phyloP scores from a whole-genome alignment of 2,113 vertebrate species.

The Catharus minimus region DNA sequence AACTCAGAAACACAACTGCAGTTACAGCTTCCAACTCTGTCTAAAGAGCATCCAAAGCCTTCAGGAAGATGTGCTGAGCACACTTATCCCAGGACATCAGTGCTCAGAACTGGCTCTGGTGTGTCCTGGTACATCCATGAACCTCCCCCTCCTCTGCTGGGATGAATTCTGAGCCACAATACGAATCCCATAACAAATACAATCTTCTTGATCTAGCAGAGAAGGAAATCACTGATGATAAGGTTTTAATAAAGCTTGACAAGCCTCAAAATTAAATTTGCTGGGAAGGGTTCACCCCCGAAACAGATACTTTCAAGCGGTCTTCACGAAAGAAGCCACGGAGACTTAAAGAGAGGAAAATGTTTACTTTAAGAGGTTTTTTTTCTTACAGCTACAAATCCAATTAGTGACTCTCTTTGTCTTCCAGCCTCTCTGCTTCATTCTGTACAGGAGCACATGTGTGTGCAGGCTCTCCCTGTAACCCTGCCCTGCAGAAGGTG shows the following conservation, averaged over 20 bases:
- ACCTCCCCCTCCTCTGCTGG: not conserved
- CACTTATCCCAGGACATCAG: fast-evolving
- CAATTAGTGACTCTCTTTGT: conserved; percentile 32
- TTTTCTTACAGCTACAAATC: conserved; percentile 53
- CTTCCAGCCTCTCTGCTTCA: not conserved
- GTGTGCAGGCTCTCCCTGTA: not conserved
- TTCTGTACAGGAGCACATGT: not conserved
- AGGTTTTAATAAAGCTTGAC: conserved; percentile 66
- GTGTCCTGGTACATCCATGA: not conserved
- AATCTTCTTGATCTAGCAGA: conserved; percentile 61
- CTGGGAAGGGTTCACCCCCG: conserved; percentile 35
- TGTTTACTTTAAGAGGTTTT: conserved; percentile 27
- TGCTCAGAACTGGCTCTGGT: fast-evolving
- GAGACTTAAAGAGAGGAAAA: conserved; percentile 24
- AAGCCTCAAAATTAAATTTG: conserved; percentile 66
- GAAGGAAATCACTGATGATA: conserved; percentile 63
- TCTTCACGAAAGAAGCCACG: not conserved
- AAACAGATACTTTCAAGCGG: conserved; percentile 47
- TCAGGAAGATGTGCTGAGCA: not conserved
- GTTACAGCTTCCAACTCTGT: not conserved
- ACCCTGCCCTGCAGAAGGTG: conserved; percentile 17
- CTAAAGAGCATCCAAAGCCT: not conserved
- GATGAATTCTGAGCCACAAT: not conserved
- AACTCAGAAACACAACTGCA: not conserved
- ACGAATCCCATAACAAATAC: conserved; percentile 17